phyloP scores from a whole-genome alignment of 2,113 vertebrate genomes.

The Arvicanthis niloticus region DNA sequence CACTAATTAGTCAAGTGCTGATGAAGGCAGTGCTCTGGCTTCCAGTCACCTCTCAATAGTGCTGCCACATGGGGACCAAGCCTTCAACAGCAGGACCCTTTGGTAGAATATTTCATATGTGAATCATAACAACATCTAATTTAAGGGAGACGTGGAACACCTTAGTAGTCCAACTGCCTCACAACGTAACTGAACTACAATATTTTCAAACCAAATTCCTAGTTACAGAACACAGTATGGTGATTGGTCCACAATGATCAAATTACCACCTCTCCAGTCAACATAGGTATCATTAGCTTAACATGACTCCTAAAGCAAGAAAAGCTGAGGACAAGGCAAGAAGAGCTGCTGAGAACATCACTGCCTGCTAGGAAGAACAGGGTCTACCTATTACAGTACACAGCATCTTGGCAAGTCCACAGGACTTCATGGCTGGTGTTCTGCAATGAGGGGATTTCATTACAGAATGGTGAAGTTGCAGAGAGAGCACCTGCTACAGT shows the following conservation, averaged over 20 bases:
- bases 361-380: neutral
- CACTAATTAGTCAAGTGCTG: neutral
- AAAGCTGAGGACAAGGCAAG: conserved; percentile 45
- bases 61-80: neutral
- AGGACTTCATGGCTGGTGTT: neutral
- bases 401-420: neutral
- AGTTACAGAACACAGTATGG: conserved; percentile 11
- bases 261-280: neutral
- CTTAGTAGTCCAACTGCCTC: neutral
- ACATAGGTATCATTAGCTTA: neutral
- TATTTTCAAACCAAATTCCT: neutral
- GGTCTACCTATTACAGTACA: neutral
- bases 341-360: neutral
- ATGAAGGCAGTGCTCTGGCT: neutral
- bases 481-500: neutral
- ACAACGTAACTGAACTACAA: conserved; percentile 1
- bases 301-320: neutral
- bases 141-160: neutral
- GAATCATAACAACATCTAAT: neutral
- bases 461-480: neutral
- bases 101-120: neutral
- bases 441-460: conserved; percentile 7
- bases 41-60: neutral
- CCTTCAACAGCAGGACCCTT: neutral
- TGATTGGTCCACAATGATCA: neutral